Conservation (phyloP, 2,113 vertebrate species). For the Cygnus atratus region DNA sequence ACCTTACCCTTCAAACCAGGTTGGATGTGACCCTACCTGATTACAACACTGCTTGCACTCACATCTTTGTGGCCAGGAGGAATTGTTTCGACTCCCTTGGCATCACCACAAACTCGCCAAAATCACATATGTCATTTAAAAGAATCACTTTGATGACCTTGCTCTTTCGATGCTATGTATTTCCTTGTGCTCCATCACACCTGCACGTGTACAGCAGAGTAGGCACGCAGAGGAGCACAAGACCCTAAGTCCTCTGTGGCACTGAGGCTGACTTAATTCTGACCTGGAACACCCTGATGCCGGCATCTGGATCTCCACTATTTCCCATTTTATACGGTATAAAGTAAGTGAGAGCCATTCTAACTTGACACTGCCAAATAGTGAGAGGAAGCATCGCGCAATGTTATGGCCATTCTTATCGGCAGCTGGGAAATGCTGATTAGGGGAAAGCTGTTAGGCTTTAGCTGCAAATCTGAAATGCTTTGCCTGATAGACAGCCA, state of each 20-base stretch:
- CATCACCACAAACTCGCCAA: not conserved
- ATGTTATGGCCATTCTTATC: not conserved
- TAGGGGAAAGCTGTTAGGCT: not conserved
- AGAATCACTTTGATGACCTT: not conserved
- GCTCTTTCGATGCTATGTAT: not conserved
- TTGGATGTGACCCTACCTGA: not conserved
- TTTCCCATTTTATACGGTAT: not conserved
- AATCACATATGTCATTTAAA: not conserved
- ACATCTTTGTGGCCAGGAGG: not conserved
- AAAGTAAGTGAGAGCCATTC: not conserved
- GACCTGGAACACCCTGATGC: not conserved
- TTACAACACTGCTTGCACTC: not conserved
- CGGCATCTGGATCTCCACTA: not conserved
- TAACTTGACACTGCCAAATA: not conserved
- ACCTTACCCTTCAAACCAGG: constrained; percentile 10
- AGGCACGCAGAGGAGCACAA: not conserved
- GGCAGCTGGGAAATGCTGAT: not conserved
- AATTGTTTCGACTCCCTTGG: not conserved
- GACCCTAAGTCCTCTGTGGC: not conserved
- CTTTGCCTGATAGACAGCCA: not conserved
- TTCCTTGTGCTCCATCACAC: not conserved
- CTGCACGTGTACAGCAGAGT: not conserved
- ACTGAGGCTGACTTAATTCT: not conserved
- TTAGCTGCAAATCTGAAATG: constrained; percentile 6
- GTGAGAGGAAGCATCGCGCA: not conserved